phyloP scores from a whole-genome alignment of 2,113 vertebrate genomes.

The Plestiodon gilberti region DNA sequence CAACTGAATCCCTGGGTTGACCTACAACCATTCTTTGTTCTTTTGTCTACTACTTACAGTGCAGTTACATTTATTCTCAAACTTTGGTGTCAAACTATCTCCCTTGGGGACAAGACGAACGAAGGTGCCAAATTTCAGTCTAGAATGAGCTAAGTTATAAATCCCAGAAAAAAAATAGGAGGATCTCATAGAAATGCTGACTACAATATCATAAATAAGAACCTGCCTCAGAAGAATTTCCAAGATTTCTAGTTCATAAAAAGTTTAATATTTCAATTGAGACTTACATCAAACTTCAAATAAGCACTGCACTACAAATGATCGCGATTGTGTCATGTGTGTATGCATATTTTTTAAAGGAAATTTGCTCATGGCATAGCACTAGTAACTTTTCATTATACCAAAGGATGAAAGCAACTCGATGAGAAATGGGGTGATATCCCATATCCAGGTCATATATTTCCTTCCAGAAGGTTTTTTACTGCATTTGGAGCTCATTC shows the following conservation, averaged over 20 bases:
- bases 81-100: conserved; percentile 19
- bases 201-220: conserved; percentile 72
- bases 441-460: conserved; percentile 30
- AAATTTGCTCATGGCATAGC: conserved; percentile 52
- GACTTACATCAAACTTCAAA: conserved; percentile 67
- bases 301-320: conserved; percentile 60
- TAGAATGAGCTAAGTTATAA: conserved; percentile 64
- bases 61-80: conserved; percentile 33
- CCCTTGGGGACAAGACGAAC: conserved; percentile 33
- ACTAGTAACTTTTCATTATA: conserved; percentile 48
- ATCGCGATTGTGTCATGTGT: conserved; percentile 53
- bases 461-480: conserved; percentile 50
- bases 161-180: conserved; percentile 65
- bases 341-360: conserved; percentile 27
- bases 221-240: conserved; percentile 70
- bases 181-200: conserved; percentile 70
- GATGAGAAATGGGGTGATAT: conserved; percentile 43
- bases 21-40: background rate
- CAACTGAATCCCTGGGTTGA: background rate
- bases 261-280: conserved; percentile 75
- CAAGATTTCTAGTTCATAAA: conserved; percentile 76
- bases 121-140: conserved; percentile 50
- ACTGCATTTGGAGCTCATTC: conserved; percentile 4
- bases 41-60: conserved; percentile 10
- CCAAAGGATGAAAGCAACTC: conserved; percentile 58